Evolutionary conservation across 2,888 invertebrate genomes (phyloP).

Genomic region (Atethmia centrago): DNA sequence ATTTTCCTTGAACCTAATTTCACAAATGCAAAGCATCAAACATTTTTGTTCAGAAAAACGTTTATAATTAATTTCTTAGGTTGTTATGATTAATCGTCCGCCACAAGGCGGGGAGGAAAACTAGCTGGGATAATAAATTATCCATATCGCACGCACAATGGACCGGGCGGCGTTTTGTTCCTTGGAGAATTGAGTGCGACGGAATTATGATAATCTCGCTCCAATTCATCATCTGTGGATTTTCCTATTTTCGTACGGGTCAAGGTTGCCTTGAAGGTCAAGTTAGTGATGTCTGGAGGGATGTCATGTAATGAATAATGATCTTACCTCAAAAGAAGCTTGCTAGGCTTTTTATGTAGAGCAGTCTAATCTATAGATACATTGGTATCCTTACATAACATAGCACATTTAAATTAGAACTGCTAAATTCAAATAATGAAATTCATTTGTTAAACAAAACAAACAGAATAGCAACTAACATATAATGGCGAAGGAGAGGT

Average conservation of each 20-base stretch:
- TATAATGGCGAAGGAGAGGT: neutral
- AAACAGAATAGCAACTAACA: neutral
- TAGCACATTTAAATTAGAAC: neutral
- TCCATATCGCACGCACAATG: conserved; percentile 67
- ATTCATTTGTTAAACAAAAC: neutral
- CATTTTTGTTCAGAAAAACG: conserved; percentile 50
- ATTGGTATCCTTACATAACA: neutral
- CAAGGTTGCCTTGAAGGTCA: conserved; percentile 54
- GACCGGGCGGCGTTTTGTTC: conserved; percentile 67
- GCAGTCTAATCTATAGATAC: conserved; percentile 1
- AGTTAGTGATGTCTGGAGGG: conserved; percentile 46
- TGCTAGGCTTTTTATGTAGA: conserved; percentile 21
- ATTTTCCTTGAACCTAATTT: conserved; percentile 11
- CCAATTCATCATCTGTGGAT: conserved; percentile 71
- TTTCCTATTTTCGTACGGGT: conserved; percentile 57
- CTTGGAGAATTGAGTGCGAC: conserved; percentile 63
- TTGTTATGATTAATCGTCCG: conserved; percentile 68
- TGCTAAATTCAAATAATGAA: neutral
- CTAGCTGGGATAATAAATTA: conserved; percentile 65
- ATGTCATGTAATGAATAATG: conserved; percentile 46
- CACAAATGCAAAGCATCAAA: conserved; percentile 37
- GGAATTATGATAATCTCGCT: conserved; percentile 67
- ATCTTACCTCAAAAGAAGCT: conserved; percentile 10
- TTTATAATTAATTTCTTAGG: conserved; percentile 69
- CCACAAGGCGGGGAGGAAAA: conserved; percentile 51